These are phyloP conservation scores for Pangasianodon hypophthalmus DNA, from an alignment of 2,113 vertebrate species.

Conservation along the genomic window DNA sequence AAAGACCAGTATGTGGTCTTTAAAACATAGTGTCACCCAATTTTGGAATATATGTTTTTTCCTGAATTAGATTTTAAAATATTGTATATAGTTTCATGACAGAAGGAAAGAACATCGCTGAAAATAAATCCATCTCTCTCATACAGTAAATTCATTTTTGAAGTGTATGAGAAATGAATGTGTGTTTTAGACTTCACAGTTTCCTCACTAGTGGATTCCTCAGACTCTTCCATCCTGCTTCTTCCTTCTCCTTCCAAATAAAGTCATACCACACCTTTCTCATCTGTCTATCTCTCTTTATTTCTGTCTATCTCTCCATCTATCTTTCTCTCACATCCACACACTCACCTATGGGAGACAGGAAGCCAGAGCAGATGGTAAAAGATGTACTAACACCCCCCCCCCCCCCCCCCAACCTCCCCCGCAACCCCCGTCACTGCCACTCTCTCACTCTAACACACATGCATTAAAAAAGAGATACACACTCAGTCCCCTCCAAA, in stretches of 20 bases:
- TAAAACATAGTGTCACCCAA: too few relatives aligned
- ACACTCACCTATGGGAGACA: not conserved
- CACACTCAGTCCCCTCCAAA: conserved; percentile 26
- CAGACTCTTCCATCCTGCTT: not conserved
- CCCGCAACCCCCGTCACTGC: not conserved
- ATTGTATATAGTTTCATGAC: not conserved
- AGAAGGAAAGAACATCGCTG: not conserved
- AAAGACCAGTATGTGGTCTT: too few relatives aligned
- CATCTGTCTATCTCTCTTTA: not conserved
- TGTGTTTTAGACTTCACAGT: not conserved
- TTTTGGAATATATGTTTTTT: too few relatives aligned
- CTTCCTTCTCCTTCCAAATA: not conserved
- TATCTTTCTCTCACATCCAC: not conserved
- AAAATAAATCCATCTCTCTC: not conserved
- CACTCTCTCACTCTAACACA: conserved; percentile 20
- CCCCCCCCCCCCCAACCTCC: too few relatives aligned
- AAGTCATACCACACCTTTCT: not conserved
- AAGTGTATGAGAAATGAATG: not conserved
- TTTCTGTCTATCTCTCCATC: not conserved
- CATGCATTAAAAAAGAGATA: conserved; percentile 9
- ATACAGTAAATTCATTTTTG: not conserved
- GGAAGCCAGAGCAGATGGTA: conserved; percentile 43
- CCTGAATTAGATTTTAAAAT: too few relatives aligned
- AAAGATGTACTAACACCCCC: conserved; percentile 8
- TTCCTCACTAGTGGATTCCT: not conserved